These are phyloP conservation scores for Rhynchomys soricoides DNA, from an alignment of 2,113 vertebrate genomes.

Conservation along the genomic window DNA sequence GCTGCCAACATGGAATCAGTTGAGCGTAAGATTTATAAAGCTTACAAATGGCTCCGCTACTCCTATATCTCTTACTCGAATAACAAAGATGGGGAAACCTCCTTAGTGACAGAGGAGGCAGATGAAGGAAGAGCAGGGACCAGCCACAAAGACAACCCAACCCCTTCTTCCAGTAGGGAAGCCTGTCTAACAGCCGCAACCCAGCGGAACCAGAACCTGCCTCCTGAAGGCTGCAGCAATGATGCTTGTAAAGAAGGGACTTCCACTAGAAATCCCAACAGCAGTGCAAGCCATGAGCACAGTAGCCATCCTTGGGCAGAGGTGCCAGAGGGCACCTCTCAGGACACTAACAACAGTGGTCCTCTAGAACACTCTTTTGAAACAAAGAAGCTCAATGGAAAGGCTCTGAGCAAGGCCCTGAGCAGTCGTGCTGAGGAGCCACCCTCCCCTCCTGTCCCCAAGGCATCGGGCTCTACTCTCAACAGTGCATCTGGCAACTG, in stretches of 20 bases:
- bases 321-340: slow-evolving; percentile 81
- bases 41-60: slow-evolving; percentile 91
- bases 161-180: slow-evolving; percentile 76
- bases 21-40: slow-evolving; percentile 90
- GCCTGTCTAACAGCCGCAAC: slow-evolving; percentile 56
- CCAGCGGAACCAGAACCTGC: slow-evolving; percentile 78
- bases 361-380: slow-evolving; percentile 86
- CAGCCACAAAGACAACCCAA: slow-evolving; percentile 80
- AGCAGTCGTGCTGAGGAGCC: slow-evolving; percentile 85
- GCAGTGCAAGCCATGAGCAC: slow-evolving; percentile 76
- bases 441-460: slow-evolving; percentile 80
- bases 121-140: slow-evolving; percentile 88
- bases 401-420: slow-evolving; percentile 86
- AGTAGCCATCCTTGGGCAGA: slow-evolving; percentile 80
- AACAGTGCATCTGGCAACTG: slow-evolving; percentile 83
- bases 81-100: slow-evolving; percentile 87
- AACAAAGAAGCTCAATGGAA: slow-evolving; percentile 89
- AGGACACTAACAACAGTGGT: slow-evolving; percentile 78
- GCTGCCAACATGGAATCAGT: slow-evolving; percentile 88
- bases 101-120: slow-evolving; percentile 82
- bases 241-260: slow-evolving; percentile 83
- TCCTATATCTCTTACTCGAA: slow-evolving; percentile 90
- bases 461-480: slow-evolving; percentile 78
- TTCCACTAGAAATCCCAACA: slow-evolving; percentile 80
- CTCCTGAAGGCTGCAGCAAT: slow-evolving; percentile 78